A percentile compares a stretch with the other conserved stretches of the same genome.
Evolutionary conservation across 2,113 vertebrate genomes (phyloP).

Genomic region (Callipepla californica): DNA sequence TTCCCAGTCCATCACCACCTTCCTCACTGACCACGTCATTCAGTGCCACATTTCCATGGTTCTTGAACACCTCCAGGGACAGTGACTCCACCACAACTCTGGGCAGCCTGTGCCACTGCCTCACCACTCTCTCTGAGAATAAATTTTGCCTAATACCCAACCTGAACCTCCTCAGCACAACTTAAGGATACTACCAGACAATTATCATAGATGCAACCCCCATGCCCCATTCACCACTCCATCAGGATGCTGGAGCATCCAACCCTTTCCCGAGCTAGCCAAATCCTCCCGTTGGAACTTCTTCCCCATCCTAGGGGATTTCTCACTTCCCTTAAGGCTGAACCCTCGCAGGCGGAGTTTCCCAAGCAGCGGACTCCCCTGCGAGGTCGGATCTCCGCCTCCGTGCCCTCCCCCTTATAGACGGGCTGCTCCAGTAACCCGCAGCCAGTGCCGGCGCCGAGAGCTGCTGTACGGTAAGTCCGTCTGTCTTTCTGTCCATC

Average conservation of each 20-base stretch:
- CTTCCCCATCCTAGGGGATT: not conserved
- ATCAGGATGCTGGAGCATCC: not conserved
- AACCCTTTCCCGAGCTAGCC: accelerated
- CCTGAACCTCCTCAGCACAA: too few relatives aligned
- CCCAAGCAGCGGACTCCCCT: not conserved
- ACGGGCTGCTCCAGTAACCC: not conserved
- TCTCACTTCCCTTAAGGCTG: not conserved
- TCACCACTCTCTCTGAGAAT: too few relatives aligned
- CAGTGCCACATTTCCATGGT: too few relatives aligned
- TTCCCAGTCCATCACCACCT: too few relatives aligned
- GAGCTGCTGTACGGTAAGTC: slow-evolving; percentile 22
- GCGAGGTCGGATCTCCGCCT: not conserved
- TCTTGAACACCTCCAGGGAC: too few relatives aligned
- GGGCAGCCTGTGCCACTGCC: too few relatives aligned
- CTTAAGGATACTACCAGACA: too few relatives aligned
- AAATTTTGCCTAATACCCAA: too few relatives aligned
- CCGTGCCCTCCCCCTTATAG: slow-evolving; percentile 19
- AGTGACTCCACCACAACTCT: too few relatives aligned
- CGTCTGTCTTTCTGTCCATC: too few relatives aligned
- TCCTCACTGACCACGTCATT: too few relatives aligned
- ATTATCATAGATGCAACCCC: accelerated
- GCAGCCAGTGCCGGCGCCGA: not conserved
- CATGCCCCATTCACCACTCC: accelerated
- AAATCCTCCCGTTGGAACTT: accelerated
- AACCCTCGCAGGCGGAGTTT: not conserved